These are phyloP conservation scores for Blastobasis adustella DNA, from an alignment of 2,888 invertebrate species.

Conservation along the genomic window DNA sequence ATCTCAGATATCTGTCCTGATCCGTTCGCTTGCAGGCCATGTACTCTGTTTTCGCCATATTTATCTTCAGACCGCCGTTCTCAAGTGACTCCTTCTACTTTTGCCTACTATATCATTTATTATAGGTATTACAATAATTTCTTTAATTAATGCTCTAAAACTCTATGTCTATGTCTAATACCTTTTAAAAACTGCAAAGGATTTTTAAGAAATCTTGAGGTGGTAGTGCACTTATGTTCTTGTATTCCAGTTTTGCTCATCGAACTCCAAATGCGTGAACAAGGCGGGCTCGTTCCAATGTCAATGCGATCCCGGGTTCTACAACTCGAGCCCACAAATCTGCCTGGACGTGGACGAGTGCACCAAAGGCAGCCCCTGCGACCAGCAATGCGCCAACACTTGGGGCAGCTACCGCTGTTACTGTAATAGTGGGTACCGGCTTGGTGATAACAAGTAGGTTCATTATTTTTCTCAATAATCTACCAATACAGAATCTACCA, in stretches of 20 bases:
- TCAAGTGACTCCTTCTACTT: too few relatives aligned
- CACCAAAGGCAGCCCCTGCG: constrained; percentile 73
- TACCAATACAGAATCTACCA: too few relatives aligned
- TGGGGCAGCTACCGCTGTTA: constrained; percentile 94
- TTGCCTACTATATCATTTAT: too few relatives aligned
- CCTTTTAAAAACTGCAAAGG: not conserved
- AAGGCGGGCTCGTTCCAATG: constrained; percentile 66
- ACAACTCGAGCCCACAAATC: constrained; percentile 62
- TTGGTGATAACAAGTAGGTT: constrained; percentile 81
- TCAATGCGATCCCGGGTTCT: constrained; percentile 56
- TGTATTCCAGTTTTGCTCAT: constrained; percentile 49
- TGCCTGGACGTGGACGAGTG: constrained; percentile 83
- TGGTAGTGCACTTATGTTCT: too few relatives aligned
- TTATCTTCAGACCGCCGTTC: too few relatives aligned
- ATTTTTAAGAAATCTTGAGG: not conserved
- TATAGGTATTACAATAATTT: too few relatives aligned
- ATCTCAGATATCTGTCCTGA: too few relatives aligned
- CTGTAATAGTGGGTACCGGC: constrained; percentile 89
- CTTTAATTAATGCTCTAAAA: not conserved
- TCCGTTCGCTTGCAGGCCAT: too few relatives aligned
- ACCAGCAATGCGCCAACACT: constrained; percentile 91
- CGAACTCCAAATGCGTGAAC: constrained; percentile 59
- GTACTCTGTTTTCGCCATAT: too few relatives aligned
- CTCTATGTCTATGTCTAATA: not conserved
- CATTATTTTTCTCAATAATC: too few relatives aligned